These are phyloP conservation scores for Hymenochirus boettgeri DNA, from an alignment of 2,113 vertebrate genomes.

Conservation along the genomic window DNA sequence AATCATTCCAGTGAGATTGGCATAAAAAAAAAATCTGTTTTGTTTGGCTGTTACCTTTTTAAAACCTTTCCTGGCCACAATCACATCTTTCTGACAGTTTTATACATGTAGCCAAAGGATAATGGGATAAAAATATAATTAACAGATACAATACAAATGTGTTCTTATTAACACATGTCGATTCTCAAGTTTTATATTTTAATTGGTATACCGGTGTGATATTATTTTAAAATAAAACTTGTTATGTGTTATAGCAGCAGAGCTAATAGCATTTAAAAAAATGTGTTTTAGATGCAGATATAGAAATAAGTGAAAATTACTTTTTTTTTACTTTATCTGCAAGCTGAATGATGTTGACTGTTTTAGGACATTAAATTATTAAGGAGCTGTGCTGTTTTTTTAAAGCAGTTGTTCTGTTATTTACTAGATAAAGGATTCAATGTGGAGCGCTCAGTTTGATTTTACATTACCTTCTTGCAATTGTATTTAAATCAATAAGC, in stretches of 20 bases:
- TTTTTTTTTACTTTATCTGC: slow-evolving; percentile 52
- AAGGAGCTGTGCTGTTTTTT: slow-evolving; percentile 50
- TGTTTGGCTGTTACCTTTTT: too few species aligned
- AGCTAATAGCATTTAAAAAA: slow-evolving; percentile 63
- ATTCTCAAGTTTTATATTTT: slow-evolving; percentile 8
- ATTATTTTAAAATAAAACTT: slow-evolving; percentile 44
- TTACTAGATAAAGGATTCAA: slow-evolving; percentile 45
- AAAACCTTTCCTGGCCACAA: not conserved
- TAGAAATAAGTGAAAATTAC: slow-evolving; percentile 55
- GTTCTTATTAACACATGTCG: not conserved
- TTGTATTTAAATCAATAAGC: slow-evolving; percentile 11
- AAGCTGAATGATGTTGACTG: slow-evolving; percentile 46
- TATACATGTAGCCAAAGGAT: not conserved
- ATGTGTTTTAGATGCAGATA: slow-evolving; percentile 63
- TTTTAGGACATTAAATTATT: slow-evolving; percentile 50
- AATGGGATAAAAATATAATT: not conserved
- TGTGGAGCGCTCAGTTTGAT: slow-evolving; percentile 19
- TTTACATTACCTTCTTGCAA: not conserved
- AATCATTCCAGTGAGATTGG: too few species aligned
- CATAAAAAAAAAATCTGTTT: too few species aligned
- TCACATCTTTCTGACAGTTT: too few species aligned
- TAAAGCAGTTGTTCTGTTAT: slow-evolving; percentile 46
- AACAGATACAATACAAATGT: not conserved
- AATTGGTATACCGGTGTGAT: slow-evolving; percentile 40
- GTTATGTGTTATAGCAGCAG: slow-evolving; percentile 48